phyloP scores from a whole-genome alignment of 2,888 invertebrate genomes.

The Microctonus brassicae region DNA sequence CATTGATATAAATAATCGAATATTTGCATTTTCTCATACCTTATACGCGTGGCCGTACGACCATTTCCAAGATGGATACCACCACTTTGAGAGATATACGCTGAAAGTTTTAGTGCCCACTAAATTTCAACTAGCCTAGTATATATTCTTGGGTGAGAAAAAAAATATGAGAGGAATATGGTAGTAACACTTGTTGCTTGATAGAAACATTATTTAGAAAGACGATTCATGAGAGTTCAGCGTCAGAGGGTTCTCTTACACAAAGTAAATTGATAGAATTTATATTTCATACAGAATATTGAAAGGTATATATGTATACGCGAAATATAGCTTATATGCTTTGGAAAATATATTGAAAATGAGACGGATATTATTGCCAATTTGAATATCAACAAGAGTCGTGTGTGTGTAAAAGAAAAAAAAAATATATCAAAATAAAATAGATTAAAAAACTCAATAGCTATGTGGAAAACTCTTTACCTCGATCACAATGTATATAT shows the following conservation, averaged over 20 bases:
- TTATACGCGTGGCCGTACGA: slow-evolving; percentile 22
- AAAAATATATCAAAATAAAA: background rate
- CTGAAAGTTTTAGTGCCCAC: slow-evolving; percentile 65
- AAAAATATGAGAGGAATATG: slow-evolving; percentile 52
- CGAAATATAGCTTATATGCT: background rate
- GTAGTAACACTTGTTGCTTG: slow-evolving; percentile 60
- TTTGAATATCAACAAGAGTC: background rate
- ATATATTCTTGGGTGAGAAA: slow-evolving; percentile 36
- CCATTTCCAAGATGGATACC: slow-evolving; percentile 65
- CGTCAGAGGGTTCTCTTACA: background rate
- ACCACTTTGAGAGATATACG: slow-evolving; percentile 64
- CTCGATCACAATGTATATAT: too few species aligned
- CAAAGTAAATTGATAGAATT: slow-evolving; percentile 12
- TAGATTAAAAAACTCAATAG: background rate
- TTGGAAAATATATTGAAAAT: background rate
- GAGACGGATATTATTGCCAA: background rate
- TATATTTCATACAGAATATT: background rate
- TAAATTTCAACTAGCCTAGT: slow-evolving; percentile 62
- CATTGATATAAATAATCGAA: slow-evolving; percentile 61
- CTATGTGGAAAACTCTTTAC: too few species aligned
- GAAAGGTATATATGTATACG: background rate
- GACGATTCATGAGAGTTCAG: background rate
- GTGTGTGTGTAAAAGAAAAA: background rate
- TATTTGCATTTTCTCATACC: slow-evolving; percentile 57
- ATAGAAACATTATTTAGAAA: background rate